Evolutionary conservation across 2,113 vertebrate species (phyloP).

Genomic region (Phrynosoma platyrhinos): DNA sequence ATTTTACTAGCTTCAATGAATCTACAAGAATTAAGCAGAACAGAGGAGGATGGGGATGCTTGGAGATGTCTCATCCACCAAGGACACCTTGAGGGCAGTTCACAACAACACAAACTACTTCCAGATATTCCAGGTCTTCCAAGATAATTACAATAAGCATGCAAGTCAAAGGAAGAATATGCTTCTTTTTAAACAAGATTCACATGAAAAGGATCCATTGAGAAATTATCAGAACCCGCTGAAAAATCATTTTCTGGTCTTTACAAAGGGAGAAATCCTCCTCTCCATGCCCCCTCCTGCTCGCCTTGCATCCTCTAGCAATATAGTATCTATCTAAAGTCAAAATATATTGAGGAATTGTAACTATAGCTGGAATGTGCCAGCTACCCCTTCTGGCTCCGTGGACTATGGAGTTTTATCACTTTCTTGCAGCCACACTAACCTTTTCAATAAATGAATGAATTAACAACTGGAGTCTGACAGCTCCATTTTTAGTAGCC

Average conservation of each 20-base stretch:
- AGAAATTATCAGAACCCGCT: constrained; percentile 46
- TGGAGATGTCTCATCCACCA: too few relatives aligned
- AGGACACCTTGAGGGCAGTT: too few relatives aligned
- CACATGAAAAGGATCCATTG: too few relatives aligned
- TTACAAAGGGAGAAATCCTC: constrained; percentile 17
- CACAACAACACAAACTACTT: too few relatives aligned
- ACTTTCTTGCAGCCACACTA: constrained; percentile 52
- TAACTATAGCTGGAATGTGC: constrained; percentile 6
- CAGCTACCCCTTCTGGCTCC: constrained; percentile 5
- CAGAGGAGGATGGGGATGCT: too few relatives aligned
- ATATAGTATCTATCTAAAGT: constrained; percentile 24
- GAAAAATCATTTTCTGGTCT: constrained; percentile 18
- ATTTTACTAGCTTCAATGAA: too few relatives aligned
- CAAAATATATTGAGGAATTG: constrained; percentile 29
- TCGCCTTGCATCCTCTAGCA: constrained; percentile 17
- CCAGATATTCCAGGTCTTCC: constrained; percentile 35
- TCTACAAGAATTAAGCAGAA: too few relatives aligned
- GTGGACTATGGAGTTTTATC: constrained; percentile 43
- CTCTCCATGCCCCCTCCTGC: background rate
- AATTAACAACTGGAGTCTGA: constrained; percentile 61
- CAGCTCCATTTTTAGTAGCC: constrained; percentile 61
- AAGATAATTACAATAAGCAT: constrained; percentile 66
- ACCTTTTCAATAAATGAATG: constrained; percentile 62
- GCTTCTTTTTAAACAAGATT: constrained; percentile 1
- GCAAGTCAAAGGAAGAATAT: constrained; percentile 65